Base-by-base conservation (phyloP, 2,888 invertebrate genomes). In the Saturnia japonica region DNA sequence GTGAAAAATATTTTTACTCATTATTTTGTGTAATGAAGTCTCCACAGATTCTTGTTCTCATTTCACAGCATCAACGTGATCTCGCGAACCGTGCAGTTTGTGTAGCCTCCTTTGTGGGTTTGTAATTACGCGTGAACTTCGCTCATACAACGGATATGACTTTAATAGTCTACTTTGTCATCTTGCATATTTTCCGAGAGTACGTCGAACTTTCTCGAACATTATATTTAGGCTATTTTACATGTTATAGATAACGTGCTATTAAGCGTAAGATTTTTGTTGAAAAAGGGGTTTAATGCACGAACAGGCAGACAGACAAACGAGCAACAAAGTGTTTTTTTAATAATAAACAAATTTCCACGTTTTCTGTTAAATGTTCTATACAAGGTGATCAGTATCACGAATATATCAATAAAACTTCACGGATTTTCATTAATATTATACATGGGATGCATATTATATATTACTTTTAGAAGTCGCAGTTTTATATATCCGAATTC, bases 61-160 rank as follows among this genome's bases (percentile, higher is more conserved):
- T 64, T 43, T 51, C 6, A 67, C 47, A 67, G 64, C 62, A 67
- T 72, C 68, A 66, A 72, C 64, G 51, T 43, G 68, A 72, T 66
- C 64, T 64, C 64, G 64, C 64, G 64, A 64, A 67, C 54, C 54
- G 43, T 64, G 43, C 71, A 64, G 70, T 72, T 72, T 69, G 51
- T 60, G 45, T 69, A 47, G 70, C 75, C 76, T 73, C 77, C 76
- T 78, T 77, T 77, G 78, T 67, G 77, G 57, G 75, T 70, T 75
- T 74, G 77, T 78, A 78, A 80, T 79, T 79, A 77, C 77, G 73
- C 74, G 67, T 60, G 68, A 74, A 74, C 71, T 71, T 74, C 57
- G 51, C 67, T 60, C 71, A 67, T 69, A 70, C 54, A 7, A 0
- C 64, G 64, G 64, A 64, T 64, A 64, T 64, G 64, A 64, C 40